phyloP scores from a whole-genome alignment of 2,113 vertebrate species.

The Myotis davidii region DNA sequence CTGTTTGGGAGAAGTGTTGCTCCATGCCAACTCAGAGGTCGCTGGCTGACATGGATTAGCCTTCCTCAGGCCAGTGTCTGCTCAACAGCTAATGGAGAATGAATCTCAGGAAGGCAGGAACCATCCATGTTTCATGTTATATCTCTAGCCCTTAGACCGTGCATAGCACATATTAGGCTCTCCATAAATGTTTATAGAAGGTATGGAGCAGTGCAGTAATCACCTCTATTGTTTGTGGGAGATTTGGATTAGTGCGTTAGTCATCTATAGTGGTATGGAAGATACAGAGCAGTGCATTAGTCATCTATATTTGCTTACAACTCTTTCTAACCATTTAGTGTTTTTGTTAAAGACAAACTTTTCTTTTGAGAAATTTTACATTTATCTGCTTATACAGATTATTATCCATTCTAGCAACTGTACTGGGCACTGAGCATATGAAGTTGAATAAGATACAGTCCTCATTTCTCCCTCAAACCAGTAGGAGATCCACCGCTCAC shows the following conservation, averaged over 20 bases:
- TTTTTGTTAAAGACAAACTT: not conserved
- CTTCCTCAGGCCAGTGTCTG: not conserved
- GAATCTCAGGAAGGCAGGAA: not conserved
- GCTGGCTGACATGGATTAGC: not conserved
- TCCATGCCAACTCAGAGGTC: not conserved
- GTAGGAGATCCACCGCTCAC: not conserved
- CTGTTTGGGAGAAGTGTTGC: not conserved
- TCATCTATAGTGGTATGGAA: not conserved
- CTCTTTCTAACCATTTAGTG: not conserved
- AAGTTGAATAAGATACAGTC: not conserved
- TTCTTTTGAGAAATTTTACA: not conserved
- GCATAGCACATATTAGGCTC: not conserved
- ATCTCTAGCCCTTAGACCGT: not conserved
- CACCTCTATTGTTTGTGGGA: not conserved
- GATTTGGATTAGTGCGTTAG: not conserved
- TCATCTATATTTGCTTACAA: not conserved
- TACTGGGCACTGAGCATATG: too few species aligned
- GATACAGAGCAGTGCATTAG: fast-evolving
- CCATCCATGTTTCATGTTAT: not conserved
- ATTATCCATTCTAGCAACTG: not conserved
- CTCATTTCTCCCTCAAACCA: not conserved
- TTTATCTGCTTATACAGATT: not conserved
- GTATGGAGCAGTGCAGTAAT: not conserved
- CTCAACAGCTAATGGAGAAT: not conserved
- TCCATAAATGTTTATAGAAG: not conserved